Percentiles rank a stretch among this genome's conserved stretches.
phyloP scores from a whole-genome alignment of 37 sponge, comb jelly and placozoan genomes.

The Cliona cf. orientalis region DNA sequence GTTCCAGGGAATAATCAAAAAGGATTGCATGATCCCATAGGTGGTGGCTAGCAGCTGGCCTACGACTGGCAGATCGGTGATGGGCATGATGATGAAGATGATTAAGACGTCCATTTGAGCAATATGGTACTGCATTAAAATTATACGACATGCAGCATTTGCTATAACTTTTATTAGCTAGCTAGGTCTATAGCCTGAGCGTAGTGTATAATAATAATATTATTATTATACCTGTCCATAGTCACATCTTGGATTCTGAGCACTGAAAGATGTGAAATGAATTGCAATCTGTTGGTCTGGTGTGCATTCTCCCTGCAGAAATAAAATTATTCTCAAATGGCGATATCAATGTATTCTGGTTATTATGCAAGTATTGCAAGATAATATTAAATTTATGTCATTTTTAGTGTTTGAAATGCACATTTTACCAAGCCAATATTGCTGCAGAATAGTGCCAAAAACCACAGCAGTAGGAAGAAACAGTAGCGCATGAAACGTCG shows the following conservation, averaged over 20 bases:
- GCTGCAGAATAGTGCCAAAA: conserved; percentile 8
- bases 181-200: background rate
- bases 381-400: background rate
- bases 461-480: conserved; percentile 5
- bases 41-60: background rate
- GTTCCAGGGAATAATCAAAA: background rate
- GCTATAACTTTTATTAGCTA: background rate
- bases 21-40: background rate
- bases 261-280: background rate
- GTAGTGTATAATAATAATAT: background rate
- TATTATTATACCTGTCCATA: conserved; percentile 7
- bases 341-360: no score
- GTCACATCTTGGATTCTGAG: conserved; percentile 19
- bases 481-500: background rate
- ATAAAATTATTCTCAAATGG: no score
- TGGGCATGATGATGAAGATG: conserved; percentile 26
- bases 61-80: background rate
- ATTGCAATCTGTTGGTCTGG: conserved; percentile 4
- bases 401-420: no score
- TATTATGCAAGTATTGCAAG: background rate
- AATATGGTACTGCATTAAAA: conserved; percentile 7
- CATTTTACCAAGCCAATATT: conserved; percentile 11
- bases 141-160: background rate
- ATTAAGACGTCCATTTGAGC: background rate
- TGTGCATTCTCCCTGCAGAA: conserved; percentile 16